Conservation (phyloP, 37 sponge, comb jelly and placozoan genomes). For the Beroe ovata region DNA sequence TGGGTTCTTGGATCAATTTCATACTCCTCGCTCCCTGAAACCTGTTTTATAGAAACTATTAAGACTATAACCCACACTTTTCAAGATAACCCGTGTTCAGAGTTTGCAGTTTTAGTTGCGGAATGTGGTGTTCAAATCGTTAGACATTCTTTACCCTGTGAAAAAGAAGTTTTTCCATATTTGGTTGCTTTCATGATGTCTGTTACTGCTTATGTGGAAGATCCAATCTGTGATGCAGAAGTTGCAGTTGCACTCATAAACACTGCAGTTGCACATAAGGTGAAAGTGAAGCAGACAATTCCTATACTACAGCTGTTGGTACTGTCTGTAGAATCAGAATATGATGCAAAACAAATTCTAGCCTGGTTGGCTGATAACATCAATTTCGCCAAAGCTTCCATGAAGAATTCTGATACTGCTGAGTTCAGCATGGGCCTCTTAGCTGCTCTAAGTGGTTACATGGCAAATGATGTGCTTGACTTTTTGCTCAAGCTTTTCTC, state of each 20-base stretch:
- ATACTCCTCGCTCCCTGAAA: background rate
- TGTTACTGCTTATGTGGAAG: constrained; percentile 13
- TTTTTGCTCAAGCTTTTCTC: constrained; percentile 34
- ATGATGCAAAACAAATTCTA: background rate
- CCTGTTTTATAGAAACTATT: background rate
- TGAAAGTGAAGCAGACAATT: background rate
- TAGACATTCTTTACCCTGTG: background rate
- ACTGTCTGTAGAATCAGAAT: background rate
- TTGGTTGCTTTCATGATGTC: background rate
- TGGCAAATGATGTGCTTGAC: background rate
- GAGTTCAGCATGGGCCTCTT: background rate
- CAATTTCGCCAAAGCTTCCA: constrained; percentile 1
- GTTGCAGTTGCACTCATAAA: background rate
- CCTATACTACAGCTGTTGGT: constrained; percentile 25
- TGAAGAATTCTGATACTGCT: constrained; percentile 25
- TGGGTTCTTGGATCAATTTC: constrained; percentile 51
- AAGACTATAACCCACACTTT: background rate
- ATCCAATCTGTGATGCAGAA: background rate
- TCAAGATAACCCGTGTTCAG: background rate
- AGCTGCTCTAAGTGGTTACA: background rate
- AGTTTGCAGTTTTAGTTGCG: constrained; percentile 3
- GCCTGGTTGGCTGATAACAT: background rate
- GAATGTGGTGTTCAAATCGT: constrained; percentile 38
- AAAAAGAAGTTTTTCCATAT: background rate
- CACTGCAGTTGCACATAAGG: constrained; percentile 8